phyloP scores from a whole-genome alignment of 1,140 invertebrate species.

The Lepidotrigona ventralis region DNA sequence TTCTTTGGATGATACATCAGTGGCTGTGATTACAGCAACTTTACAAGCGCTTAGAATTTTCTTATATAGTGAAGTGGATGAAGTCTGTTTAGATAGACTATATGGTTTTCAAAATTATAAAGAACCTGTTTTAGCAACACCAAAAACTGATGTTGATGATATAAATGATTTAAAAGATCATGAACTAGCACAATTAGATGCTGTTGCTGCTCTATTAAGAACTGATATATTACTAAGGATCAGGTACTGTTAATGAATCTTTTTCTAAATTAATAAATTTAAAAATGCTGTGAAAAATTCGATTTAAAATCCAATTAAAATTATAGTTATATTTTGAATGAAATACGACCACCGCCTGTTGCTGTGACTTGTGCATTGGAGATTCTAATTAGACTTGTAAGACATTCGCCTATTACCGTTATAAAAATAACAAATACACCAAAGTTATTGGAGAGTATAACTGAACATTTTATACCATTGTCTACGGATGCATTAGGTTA shows the following conservation, averaged over 20 bases:
- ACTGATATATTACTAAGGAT: conserved; percentile 88
- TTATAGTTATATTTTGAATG: conserved; percentile 85
- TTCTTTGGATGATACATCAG: conserved; percentile 91
- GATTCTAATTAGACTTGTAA: conserved; percentile 85
- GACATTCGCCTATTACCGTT: conserved; percentile 84
- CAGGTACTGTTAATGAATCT: conserved; percentile 78
- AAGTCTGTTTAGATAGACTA: conserved; percentile 86
- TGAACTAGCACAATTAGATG: conserved; percentile 89
- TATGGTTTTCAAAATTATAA: conserved; percentile 83
- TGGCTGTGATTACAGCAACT: conserved; percentile 86
- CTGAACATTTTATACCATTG: conserved; percentile 83
- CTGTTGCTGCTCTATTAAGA: conserved; percentile 86
- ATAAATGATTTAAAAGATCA: conserved; percentile 89
- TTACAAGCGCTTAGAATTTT: conserved; percentile 87
- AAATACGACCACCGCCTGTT: conserved; percentile 83
- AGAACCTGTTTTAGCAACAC: conserved; percentile 79
- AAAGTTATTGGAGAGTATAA: conserved; percentile 81
- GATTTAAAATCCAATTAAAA: conserved; percentile 36
- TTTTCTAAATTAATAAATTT: neutral
- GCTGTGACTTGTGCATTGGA: conserved; percentile 85
- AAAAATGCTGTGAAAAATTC: neutral
- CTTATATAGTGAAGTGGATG: conserved; percentile 88
- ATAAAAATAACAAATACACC: conserved; percentile 81
- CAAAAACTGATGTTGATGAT: conserved; percentile 85
- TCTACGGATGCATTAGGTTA: conserved; percentile 66